Evolutionary conservation across 2,113 vertebrate genomes (phyloP).

Genomic region (Gambusia affinis): DNA sequence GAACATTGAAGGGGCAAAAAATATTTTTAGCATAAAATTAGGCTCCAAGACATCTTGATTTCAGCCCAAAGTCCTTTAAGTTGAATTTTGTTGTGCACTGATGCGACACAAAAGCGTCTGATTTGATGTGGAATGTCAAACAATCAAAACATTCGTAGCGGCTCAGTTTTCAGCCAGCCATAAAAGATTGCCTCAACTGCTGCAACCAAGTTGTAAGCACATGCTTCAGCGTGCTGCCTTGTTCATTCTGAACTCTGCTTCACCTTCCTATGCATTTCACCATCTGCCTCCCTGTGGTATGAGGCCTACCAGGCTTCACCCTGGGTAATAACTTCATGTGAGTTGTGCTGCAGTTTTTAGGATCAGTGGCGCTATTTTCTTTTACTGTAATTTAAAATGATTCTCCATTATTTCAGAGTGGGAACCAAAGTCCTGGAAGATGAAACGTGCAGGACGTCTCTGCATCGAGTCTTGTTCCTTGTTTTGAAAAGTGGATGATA

Average conservation of each 20-base stretch:
- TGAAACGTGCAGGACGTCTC: not conserved
- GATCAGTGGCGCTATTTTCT: not conserved
- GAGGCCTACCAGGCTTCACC: not conserved
- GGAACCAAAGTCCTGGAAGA: not conserved
- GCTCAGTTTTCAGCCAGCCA: not conserved
- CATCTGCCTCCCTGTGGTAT: conserved; percentile 30
- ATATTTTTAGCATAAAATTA: not conserved
- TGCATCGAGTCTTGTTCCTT: not conserved
- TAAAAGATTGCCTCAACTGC: not conserved
- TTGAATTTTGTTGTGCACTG: not conserved
- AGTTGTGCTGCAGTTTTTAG: not conserved
- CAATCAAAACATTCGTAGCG: not conserved
- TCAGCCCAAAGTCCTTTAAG: not conserved
- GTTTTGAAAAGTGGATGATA: conserved; percentile 15
- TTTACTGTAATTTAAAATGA: not conserved
- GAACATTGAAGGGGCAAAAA: not conserved
- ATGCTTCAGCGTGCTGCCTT: not conserved
- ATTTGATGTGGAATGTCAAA: not conserved
- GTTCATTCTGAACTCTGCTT: conserved; percentile 52
- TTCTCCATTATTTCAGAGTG: not conserved
- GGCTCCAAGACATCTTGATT: not conserved
- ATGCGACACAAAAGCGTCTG: not conserved
- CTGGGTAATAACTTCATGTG: not conserved
- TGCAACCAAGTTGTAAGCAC: not conserved
- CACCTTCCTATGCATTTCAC: conserved; percentile 42